Evolutionary conservation across 2,113 vertebrate genomes (phyloP).

Genomic region (Mus spicilegus): DNA sequence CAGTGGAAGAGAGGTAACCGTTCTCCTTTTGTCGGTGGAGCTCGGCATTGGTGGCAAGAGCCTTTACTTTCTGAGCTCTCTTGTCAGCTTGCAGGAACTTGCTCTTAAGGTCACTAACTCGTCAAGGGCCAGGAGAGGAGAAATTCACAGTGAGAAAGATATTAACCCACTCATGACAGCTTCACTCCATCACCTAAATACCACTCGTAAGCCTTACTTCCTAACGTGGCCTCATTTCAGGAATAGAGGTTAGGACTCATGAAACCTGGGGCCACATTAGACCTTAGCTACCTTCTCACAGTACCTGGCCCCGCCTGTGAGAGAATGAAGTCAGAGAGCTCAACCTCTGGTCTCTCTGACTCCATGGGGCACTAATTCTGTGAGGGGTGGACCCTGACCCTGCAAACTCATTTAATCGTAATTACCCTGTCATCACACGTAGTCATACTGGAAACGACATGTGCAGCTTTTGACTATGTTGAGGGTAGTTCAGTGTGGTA

Average conservation of each 20-base stretch:
- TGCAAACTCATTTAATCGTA: neutral
- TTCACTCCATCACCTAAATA: neutral
- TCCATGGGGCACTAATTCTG: neutral
- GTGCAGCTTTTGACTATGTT: neutral
- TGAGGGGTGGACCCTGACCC: neutral
- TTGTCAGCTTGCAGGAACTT: neutral
- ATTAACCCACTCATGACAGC: neutral
- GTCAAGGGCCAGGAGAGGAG: neutral
- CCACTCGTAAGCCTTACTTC: neutral
- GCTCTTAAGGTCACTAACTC: neutral
- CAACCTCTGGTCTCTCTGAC: neutral
- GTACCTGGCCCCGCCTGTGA: neutral
- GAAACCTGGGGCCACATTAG: neutral
- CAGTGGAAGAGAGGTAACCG: neutral
- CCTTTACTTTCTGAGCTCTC: neutral
- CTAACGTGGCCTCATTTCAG: neutral
- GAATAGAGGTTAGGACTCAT: neutral
- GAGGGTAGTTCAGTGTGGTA: neutral
- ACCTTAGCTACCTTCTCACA: neutral
- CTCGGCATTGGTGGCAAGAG: neutral
- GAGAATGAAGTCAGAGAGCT: neutral
- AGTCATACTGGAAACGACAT: neutral
- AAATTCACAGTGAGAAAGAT: neutral
- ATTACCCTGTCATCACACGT: neutral
- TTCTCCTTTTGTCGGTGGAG: too few species aligned